phyloP scores from a whole-genome alignment of 2,888 invertebrate species.

The Timandra comae region DNA sequence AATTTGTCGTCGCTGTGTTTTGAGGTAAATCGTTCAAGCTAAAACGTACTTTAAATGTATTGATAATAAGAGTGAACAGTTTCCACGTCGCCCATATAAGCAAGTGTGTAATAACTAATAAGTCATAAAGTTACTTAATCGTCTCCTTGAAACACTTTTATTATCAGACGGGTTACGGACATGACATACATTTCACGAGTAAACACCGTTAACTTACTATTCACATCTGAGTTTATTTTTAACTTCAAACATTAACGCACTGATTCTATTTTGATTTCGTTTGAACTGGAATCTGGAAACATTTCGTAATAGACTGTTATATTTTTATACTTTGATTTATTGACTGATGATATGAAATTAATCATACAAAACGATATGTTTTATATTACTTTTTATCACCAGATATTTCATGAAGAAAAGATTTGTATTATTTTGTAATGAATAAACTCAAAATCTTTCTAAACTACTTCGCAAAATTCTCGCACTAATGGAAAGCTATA shows the following conservation, averaged over 20 bases:
- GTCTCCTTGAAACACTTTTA: conserved; percentile 70
- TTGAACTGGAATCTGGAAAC: conserved; percentile 1
- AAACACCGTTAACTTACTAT: conserved; percentile 42
- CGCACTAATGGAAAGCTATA: no score
- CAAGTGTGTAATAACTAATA: conserved; percentile 35
- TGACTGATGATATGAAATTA: no score
- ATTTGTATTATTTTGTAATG: no score
- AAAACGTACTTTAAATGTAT: no score
- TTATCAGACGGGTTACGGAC: conserved; percentile 67
- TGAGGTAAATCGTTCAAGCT: no score
- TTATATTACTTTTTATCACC: no score
- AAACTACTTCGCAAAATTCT: no score
- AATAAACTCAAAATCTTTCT: no score
- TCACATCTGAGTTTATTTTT: conserved; percentile 26
- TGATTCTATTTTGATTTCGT: conserved; percentile 9
- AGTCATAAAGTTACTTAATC: conserved; percentile 59
- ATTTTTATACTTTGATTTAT: no score
- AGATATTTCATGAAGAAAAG: no score
- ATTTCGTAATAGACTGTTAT: conserved; percentile 1
- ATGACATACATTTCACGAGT: conserved; percentile 61
- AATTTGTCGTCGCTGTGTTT: no score
- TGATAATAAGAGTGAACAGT: conserved; percentile 26
- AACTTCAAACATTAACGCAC: conserved; percentile 9
- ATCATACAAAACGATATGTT: no score
- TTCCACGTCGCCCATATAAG: conserved; percentile 19